A percentile compares a stretch with the other conserved stretches of the same genome.
These are phyloP conservation scores for Drosophila heteroneura DNA, from an alignment of 2,888 invertebrate species.

Conservation along the genomic window DNA sequence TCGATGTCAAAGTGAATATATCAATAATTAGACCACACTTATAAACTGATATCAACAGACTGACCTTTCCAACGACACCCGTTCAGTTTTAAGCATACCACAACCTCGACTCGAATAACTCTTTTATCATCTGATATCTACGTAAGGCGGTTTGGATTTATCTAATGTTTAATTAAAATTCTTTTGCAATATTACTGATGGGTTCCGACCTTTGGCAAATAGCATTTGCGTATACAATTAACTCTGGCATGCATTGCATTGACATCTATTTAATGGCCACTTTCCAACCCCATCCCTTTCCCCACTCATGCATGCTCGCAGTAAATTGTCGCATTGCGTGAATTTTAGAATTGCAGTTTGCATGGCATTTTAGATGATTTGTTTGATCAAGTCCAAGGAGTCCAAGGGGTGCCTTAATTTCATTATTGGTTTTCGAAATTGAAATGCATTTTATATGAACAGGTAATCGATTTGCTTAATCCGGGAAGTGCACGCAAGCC, in stretches of 20 bases:
- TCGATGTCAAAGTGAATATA: background rate
- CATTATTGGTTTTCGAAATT: conserved; percentile 61
- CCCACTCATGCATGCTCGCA: background rate
- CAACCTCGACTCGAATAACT: background rate
- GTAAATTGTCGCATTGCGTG: conserved; percentile 54
- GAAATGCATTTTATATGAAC: conserved; percentile 67
- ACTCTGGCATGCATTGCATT: conserved; percentile 56
- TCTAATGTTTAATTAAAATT: conserved; percentile 38
- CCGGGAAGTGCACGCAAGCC: conserved; percentile 92
- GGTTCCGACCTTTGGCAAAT: conserved; percentile 42
- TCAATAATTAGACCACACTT: background rate
- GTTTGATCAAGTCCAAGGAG: conserved; percentile 44
- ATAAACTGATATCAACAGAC: background rate
- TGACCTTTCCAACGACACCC: background rate
- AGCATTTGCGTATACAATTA: conserved; percentile 17
- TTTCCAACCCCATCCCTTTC: conserved; percentile 18
- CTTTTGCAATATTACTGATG: conserved; percentile 42
- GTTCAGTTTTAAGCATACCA: background rate
- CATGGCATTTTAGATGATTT: conserved; percentile 80
- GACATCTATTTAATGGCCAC: conserved; percentile 61
- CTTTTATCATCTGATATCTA: conserved; percentile 6
- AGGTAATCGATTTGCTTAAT: conserved; percentile 97
- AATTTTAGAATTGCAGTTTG: conserved; percentile 54
- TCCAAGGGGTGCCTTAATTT: conserved; percentile 26
- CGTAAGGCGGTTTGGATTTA: conserved; percentile 35